These are phyloP conservation scores for Sus scrofa DNA, from an alignment of 2,113 vertebrate species.

Conservation along the genomic window DNA sequence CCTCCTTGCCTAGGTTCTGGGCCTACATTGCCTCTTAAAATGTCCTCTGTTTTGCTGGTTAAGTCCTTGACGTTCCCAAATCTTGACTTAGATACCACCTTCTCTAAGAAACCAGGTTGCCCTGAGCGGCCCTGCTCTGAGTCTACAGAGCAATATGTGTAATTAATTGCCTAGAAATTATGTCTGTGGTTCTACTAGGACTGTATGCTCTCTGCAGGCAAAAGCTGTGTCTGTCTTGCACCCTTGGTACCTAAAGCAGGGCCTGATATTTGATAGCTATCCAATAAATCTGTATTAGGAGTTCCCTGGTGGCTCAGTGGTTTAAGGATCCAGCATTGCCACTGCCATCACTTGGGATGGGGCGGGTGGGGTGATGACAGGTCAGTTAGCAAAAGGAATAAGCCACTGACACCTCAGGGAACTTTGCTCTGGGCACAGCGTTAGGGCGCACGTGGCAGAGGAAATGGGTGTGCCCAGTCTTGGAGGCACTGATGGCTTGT, in stretches of 20 bases:
- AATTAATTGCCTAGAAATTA: constrained; percentile 6
- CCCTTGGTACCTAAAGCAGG: neutral
- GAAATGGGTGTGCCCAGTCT: constrained; percentile 61
- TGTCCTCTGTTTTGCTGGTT: constrained; percentile 19
- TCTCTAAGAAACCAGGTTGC: constrained; percentile 9
- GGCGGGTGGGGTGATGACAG: neutral
- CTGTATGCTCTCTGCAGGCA: neutral
- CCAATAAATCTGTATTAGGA: neutral
- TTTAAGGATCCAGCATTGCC: no score
- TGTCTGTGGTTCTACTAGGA: neutral
- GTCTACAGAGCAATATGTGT: neutral
- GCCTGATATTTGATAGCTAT: neutral
- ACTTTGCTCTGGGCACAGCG: constrained; percentile 67
- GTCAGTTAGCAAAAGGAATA: constrained; percentile 78
- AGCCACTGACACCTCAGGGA: constrained; percentile 77
- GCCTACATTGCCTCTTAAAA: neutral
- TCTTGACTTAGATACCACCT: neutral
- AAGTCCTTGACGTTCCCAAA: neutral
- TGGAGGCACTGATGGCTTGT: constrained; percentile 71
- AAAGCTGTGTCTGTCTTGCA: neutral
- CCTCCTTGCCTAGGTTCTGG: constrained; percentile 11
- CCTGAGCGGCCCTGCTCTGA: neutral
- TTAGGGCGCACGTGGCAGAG: constrained; percentile 64
- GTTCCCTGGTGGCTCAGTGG: no score
- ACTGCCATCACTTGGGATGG: no score